Conservation (phyloP, 2,113 vertebrate species). For the Shinisaurus crocodilurus region DNA sequence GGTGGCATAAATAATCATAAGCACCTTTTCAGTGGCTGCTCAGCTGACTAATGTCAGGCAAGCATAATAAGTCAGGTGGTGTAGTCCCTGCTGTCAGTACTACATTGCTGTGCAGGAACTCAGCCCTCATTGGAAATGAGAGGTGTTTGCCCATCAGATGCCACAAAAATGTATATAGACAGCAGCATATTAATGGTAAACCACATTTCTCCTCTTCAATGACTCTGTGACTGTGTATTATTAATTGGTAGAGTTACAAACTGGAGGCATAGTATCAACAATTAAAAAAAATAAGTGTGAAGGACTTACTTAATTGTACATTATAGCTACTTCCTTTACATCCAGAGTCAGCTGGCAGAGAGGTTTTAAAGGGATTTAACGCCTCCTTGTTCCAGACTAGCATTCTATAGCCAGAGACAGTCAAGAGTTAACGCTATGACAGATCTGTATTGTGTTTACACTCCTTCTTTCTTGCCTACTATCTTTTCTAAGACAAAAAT, state of each 20-base stretch:
- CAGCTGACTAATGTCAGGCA: not conserved
- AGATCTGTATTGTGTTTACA: no score
- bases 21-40: not conserved
- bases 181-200: not conserved
- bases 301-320: not conserved
- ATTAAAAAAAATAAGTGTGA: not conserved
- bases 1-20: not conserved
- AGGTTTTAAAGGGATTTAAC: not conserved
- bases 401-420: not conserved
- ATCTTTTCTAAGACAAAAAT: no score
- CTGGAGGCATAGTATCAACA: not conserved
- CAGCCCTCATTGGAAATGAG: not conserved
- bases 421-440: no score
- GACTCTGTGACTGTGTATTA: not conserved
- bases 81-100: not conserved
- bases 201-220: not conserved
- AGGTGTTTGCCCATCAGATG: not conserved
- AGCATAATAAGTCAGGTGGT: not conserved
- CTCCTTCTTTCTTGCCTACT: no score
- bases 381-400: not conserved
- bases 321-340: not conserved
- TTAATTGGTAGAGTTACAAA: not conserved
- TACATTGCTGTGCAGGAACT: not conserved
- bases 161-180: not conserved
- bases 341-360: not conserved